These are phyloP conservation scores for Sandelia bainsii DNA, from an alignment of 2,797 vertebrate genomes.

Conservation along the genomic window DNA sequence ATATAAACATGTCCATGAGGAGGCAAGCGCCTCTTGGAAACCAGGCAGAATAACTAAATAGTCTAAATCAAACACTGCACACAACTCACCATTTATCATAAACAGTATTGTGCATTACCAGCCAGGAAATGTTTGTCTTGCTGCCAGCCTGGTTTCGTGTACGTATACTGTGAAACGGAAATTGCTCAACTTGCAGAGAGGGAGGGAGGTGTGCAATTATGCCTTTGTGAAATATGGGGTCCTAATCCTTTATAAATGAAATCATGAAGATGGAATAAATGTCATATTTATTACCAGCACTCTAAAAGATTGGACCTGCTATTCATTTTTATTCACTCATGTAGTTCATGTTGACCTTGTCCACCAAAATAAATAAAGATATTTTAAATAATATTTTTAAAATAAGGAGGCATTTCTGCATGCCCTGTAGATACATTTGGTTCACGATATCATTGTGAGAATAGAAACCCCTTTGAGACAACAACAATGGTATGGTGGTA, in stretches of 20 bases:
- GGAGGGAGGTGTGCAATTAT: constrained; percentile 60
- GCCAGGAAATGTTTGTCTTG: constrained; percentile 59
- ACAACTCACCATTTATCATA: constrained; percentile 65
- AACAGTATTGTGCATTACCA: constrained; percentile 52
- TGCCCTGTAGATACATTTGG: not conserved
- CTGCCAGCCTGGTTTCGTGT: constrained; percentile 61
- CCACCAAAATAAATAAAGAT: constrained; percentile 2
- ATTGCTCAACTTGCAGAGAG: constrained; percentile 50
- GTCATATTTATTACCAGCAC: constrained; percentile 56
- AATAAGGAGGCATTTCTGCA: not conserved
- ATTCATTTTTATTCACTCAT: constrained; percentile 42
- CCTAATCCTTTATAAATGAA: constrained; percentile 63
- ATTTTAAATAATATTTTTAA: not conserved
- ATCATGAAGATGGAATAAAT: constrained; percentile 56
- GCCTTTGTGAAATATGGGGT: constrained; percentile 59
- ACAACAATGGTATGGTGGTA: too few species aligned
- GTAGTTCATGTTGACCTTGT: constrained; percentile 21
- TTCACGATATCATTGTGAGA: constrained; percentile 4
- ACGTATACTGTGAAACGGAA: constrained; percentile 52
- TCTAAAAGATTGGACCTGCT: constrained; percentile 34
- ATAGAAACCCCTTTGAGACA: too few species aligned
- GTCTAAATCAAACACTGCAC: constrained; percentile 44
- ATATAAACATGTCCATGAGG: constrained; percentile 21
- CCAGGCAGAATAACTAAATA: constrained; percentile 45
- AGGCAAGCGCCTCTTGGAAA: constrained; percentile 47